Evolutionary conservation across 2,797 vertebrate species (phyloP), one percentile per base, ranked within the genome.

Genomic region (Pelobates cultripes): DNA sequence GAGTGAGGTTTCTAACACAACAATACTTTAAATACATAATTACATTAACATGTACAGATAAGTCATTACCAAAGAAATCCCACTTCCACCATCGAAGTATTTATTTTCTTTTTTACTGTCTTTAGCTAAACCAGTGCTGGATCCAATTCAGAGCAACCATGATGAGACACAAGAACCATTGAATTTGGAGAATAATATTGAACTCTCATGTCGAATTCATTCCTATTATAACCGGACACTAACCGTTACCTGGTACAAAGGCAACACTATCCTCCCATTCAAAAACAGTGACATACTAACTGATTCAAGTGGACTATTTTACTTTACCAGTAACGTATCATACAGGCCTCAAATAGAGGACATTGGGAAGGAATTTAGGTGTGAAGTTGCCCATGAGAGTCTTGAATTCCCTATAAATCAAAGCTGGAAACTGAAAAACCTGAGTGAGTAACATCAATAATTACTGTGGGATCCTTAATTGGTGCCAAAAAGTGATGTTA

Each of bases 341-440:
- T 55, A 51, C 63, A 14, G n/a, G 43, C 73, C 63, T 7, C 76
- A 42, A 17, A 4, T 64, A 8, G 45, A 42, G 13, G 73, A 83
- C 43, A 7, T 51, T 17, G 3, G 10, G 51, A 77, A 51, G 43
- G 75, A 28, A 3, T 77, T 79, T 6, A 68, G 4, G 2, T 85
- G 84, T 75, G 61, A 47, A n/a, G 77, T 85, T 12, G 10, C 15
- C 15, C 84, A 85, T 55, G 4, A 8, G 4, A 79, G 69, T 15
- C 43, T 73, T 8, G 9, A 9, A 12, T 5, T 4, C 3, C 53
- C 77, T 9, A 61, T 12, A 45, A 13, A 2, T 3, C 40, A 10
- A 3, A 14, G 7, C 14, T 83, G 81, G 81, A 17, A 14, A 2
- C 15, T 80, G 9, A 2, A 6, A 13, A 7, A 70, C 10, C 28